Conservation (phyloP, 2,888 invertebrate genomes). For the Abrostola tripartita region DNA sequence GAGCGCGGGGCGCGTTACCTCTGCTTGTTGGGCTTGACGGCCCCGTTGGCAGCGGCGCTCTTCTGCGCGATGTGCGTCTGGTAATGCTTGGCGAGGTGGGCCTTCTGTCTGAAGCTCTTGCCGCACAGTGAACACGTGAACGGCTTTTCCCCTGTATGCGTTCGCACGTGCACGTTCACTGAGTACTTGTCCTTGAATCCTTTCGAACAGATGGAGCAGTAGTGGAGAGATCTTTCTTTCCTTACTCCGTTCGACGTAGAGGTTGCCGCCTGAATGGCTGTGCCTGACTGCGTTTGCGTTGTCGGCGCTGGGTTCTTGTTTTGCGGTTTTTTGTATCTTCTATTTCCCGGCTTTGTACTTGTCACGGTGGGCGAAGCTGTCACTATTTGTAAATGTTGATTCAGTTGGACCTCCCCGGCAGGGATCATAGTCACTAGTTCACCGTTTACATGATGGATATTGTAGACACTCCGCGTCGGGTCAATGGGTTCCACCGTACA, state of each 20-base stretch:
- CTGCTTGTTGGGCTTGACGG: constrained; percentile 86
- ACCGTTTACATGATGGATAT: constrained; percentile 85
- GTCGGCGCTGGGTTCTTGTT: constrained; percentile 84
- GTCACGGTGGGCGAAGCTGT: constrained; percentile 89
- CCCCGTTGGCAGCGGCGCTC: constrained; percentile 90
- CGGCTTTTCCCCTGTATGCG: constrained; percentile 99
- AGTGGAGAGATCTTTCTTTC: constrained; percentile 96
- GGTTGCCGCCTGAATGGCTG: constrained; percentile 85
- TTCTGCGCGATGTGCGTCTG: constrained; percentile 97
- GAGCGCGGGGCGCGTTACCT: constrained; percentile 72
- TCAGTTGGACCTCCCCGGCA: constrained; percentile 80
- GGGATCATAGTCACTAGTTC: constrained; percentile 85
- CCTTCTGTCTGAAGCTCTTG: constrained; percentile 97
- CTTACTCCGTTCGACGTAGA: constrained; percentile 92
- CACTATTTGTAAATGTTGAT: constrained; percentile 87
- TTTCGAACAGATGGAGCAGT: constrained; percentile 97
- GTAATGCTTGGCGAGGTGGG: constrained; percentile 97
- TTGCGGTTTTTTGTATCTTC: constrained; percentile 91
- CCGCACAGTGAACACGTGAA: constrained; percentile 98
- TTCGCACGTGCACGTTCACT: constrained; percentile 98
- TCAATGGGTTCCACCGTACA: constrained; percentile 89
- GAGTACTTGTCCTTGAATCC: constrained; percentile 99
- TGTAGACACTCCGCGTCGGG: constrained; percentile 86
- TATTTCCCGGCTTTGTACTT: constrained; percentile 89
- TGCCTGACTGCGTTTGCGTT: constrained; percentile 76